Evolutionary conservation across 2,797 vertebrate species (phyloP), one percentile per base, ranked within the genome.

Genomic region (Rhinophrynus dorsalis): DNA sequence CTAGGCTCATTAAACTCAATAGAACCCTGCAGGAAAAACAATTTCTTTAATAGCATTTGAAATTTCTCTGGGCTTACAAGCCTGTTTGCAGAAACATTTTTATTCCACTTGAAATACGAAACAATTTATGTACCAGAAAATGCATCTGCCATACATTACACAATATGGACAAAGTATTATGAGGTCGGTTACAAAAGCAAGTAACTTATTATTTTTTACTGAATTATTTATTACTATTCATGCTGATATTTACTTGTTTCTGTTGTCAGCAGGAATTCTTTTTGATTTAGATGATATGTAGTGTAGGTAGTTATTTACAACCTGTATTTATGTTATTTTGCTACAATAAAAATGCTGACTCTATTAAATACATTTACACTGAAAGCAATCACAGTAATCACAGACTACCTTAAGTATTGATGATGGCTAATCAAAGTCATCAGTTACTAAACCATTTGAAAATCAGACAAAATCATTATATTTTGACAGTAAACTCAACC

Each of bases 1-100:
- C 42, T 67, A 79, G 75, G 73, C 77, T 83, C 82, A 82, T 83
- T 85, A 83, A 82, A 48, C 71, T 80, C 71, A 75, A 57, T 62
- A 80, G 76, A 84, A 77, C 56, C 55, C 75, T 77, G 75, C 37
- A 81, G 80, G 57, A 74, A 65, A 74, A 57, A 79, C 78, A 0
- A 47, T 66, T 67, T 66, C 33, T 67, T 65, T 79, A 83, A 76
- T 74, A 77, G 59, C 55, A 74, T 81, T 75, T 75, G 74, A 79
- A 77, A 74, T 24, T 64, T 78, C 68, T 76, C 69, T 74, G 62
- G 32, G 37, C 76, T 80, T 79, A 79, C 76, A 80, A 79, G 50
- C 20, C 44, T 44, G 64, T 66, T 73, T 73, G 61, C 69, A 73
- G 61, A 65, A 73, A 58, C 52, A 73, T 73, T 65, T 71, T 73